These are phyloP conservation scores for Pardosa pseudoannulata DNA, from an alignment of 2,888 invertebrate genomes.

Conservation along the genomic window DNA sequence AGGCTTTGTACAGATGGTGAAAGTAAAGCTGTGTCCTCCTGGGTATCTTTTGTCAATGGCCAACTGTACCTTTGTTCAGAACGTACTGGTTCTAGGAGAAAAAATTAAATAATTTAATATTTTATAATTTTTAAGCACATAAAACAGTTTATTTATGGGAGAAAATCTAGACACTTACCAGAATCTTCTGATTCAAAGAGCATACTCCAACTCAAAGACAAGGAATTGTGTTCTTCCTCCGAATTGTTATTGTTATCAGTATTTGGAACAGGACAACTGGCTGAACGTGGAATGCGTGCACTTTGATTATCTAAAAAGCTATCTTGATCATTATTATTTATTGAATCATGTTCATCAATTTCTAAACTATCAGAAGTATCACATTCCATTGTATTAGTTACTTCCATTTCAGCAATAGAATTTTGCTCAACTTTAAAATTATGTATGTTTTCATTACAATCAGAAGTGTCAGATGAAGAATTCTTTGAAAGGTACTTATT, in stretches of 20 bases:
- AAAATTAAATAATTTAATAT: too few species aligned
- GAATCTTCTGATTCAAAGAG: constrained; percentile 60
- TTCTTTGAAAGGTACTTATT: neutral
- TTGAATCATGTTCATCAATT: constrained; percentile 11
- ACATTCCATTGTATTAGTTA: constrained; percentile 48
- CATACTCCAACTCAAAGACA: constrained; percentile 66
- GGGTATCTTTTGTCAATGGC: constrained; percentile 73
- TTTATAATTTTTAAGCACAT: too few species aligned
- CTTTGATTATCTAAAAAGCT: neutral
- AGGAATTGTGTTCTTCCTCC: constrained; percentile 23
- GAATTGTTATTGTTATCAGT: constrained; percentile 34
- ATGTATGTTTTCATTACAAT: neutral
- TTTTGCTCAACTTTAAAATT: constrained; percentile 20
- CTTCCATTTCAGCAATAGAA: constrained; percentile 53
- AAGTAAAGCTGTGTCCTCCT: constrained; percentile 57
- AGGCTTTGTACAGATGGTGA: constrained; percentile 67
- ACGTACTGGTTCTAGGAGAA: constrained; percentile 72
- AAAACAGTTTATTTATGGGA: too few species aligned
- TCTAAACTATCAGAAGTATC: constrained; percentile 5
- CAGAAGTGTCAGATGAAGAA: neutral
- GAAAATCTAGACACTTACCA: constrained; percentile 32
- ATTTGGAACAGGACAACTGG: constrained; percentile 53
- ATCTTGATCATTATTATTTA: neutral
- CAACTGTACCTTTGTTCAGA: constrained; percentile 75
- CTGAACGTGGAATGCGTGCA: constrained; percentile 39